Evolutionary conservation across 2,797 vertebrate species (phyloP).

Genomic region (Tiaroga cobitis): DNA sequence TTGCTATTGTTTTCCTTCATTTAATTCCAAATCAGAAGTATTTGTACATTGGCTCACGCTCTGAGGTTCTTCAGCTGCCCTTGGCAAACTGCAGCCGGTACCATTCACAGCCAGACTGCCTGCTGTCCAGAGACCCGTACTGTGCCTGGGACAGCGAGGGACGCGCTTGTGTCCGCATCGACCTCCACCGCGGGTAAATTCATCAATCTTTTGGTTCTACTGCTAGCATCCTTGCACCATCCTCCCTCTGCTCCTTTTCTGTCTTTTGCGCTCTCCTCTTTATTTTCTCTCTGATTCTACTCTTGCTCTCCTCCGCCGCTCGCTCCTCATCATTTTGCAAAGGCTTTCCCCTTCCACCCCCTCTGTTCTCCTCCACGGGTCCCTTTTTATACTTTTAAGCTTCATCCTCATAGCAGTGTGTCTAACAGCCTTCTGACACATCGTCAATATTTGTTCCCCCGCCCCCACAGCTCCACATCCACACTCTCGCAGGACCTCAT

Average conservation of each 20-base stretch:
- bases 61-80: conserved; percentile 84
- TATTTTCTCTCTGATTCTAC: not conserved
- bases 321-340: conserved; percentile 3
- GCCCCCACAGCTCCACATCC: conserved; percentile 73
- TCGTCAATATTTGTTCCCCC: conserved; percentile 40
- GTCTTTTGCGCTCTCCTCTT: not conserved
- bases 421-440: conserved; percentile 27
- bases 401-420: conserved; percentile 21
- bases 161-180: conserved; percentile 80
- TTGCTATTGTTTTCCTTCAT: conserved; percentile 66
- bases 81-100: conserved; percentile 86
- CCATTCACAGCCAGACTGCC: conserved; percentile 83
- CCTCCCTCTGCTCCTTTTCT: not conserved
- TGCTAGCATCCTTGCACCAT: not conserved
- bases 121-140: conserved; percentile 83
- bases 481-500: conserved; percentile 82
- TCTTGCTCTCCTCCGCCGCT: not conserved
- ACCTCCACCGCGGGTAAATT: conserved; percentile 81
- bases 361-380: not conserved
- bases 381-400: conserved; percentile 7
- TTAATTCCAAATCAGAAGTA: conserved; percentile 73
- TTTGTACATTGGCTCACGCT: conserved; percentile 82
- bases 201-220: conserved; percentile 18
- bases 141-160: conserved; percentile 85
- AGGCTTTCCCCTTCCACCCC: not conserved